phyloP scores from a whole-genome alignment of 2,888 invertebrate species.

The Eupelmus urozonus region DNA sequence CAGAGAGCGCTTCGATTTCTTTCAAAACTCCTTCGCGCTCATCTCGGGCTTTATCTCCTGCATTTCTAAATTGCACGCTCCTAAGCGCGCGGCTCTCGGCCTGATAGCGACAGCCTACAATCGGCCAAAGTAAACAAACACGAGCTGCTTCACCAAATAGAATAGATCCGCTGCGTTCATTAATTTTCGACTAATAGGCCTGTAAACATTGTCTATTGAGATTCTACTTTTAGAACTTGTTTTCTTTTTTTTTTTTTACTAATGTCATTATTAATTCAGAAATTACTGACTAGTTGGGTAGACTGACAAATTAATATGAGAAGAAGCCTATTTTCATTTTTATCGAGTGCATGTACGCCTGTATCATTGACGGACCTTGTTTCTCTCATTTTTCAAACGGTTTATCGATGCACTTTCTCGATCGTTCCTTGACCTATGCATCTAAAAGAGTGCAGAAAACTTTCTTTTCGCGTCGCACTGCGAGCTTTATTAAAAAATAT shows the following conservation, averaged over 20 bases:
- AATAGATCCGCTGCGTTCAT: not conserved
- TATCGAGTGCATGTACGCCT: not conserved
- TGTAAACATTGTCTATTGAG: no score
- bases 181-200: not conserved
- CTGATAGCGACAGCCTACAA: slow-evolving; percentile 1
- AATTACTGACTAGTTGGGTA: no score
- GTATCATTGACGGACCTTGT: slow-evolving; percentile 9
- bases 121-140: slow-evolving; percentile 43
- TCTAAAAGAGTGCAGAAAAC: slow-evolving; percentile 17
- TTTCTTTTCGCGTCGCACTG: not conserved
- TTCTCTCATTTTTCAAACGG: slow-evolving; percentile 14
- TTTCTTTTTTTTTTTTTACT: no score
- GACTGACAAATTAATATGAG: not conserved
- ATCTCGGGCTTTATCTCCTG: slow-evolving; percentile 12
- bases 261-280: no score
- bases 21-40: slow-evolving; percentile 3
- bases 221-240: no score
- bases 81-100: not conserved
- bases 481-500: not conserved
- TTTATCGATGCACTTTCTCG: slow-evolving; percentile 31
- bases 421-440: slow-evolving; percentile 58
- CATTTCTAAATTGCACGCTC: slow-evolving; percentile 15
- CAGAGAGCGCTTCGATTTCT: not conserved
- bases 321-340: not conserved
- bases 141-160: not conserved